Base-by-base conservation (phyloP, 2,888 invertebrate genomes). In the Temnothorax rugatulus region DNA sequence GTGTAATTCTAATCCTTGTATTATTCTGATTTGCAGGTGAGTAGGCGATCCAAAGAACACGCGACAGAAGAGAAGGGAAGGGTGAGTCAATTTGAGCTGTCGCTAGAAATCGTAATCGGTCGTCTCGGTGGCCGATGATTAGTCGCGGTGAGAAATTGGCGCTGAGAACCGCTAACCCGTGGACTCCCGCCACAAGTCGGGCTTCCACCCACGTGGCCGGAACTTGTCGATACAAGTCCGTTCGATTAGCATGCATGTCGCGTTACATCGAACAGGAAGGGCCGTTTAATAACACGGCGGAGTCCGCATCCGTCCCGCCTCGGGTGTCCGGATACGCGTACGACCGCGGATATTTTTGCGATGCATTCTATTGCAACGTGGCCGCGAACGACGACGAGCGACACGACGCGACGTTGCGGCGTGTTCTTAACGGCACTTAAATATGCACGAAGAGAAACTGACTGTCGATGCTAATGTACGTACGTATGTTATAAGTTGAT, bases 11-110 rank as follows among this genome's bases (percentile, higher is more conserved):
- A 77, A 77, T 57, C 7, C 41, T n/a, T 15, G 13, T 38, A 18
- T 47, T 79, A 41, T 87, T 90, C 86, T 87, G 77, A 92, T 88
- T 94, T 94, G 38, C 92, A 94, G 94, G 94, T 94, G 93, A 94
- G 94, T 94, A 92, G 93, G 91, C 91, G 91, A 84, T 90, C 92
- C 81, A 92, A 92, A 92, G 91, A 93, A 86, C 90, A 89, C 84
- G 91, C 86, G 87, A 90, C 92, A 89, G 90, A 89, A 89, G 91
- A 92, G 84, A 87, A 86, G 86, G 91, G 86, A 90, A 91, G 92
- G 93, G 93, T 93, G 93, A 93, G 93, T 93, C 76, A 85, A 87
- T 82, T 90, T 87, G 34, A 83, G 84, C 83, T 90, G 88, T 57
- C 29, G 29, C 29, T 71, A 59, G 59, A 84, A 89, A 69, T 52